These are phyloP conservation scores for Macropus fuliginosus DNA, from an alignment of 2,797 vertebrate genomes.

Conservation along the genomic window DNA sequence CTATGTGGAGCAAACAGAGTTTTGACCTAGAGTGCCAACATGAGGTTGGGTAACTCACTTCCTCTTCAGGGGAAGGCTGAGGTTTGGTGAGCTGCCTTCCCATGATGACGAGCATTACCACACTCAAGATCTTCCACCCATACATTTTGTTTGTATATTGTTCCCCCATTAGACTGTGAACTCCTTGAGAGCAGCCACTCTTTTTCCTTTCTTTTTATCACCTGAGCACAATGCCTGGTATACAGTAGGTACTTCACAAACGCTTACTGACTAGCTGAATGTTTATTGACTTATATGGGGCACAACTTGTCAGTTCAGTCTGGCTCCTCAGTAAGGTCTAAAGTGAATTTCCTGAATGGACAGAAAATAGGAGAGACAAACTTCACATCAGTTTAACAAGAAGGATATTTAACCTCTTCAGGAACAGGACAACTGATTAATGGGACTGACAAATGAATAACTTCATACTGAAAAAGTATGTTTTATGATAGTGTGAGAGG, in stretches of 20 bases:
- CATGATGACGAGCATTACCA: neutral
- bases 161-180: neutral
- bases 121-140: neutral
- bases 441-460: neutral
- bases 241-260: neutral
- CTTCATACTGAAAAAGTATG: neutral
- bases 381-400: neutral
- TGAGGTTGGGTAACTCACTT: neutral
- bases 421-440: neutral
- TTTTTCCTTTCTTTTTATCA: neutral
- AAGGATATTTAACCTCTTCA: neutral
- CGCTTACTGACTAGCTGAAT: neutral
- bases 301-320: neutral
- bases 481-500: neutral
- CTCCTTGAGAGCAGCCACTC: neutral
- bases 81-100: neutral
- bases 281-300: neutral
- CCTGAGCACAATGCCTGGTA: neutral
- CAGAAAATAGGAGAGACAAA: neutral
- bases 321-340: neutral
- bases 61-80: neutral
- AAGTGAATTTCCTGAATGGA: neutral
- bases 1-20: neutral
- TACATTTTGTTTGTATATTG: neutral
- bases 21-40: neutral